A percentile compares a stretch with the other conserved stretches of the same genome.
Evolutionary conservation across 2,797 vertebrate species (phyloP).

Genomic region (Periophthalmus magnuspinnatus): DNA sequence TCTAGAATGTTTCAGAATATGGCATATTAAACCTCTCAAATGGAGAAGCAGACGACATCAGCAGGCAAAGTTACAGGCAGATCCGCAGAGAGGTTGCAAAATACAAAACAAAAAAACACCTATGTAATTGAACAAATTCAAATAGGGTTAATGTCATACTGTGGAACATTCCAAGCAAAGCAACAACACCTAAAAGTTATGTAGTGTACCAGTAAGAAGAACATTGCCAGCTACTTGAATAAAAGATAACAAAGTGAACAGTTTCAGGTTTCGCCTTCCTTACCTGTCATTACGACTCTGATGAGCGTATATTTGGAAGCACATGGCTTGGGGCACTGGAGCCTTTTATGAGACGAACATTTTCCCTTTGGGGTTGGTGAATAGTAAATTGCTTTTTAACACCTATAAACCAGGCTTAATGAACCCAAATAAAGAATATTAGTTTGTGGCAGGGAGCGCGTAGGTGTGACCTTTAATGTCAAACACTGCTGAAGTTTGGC

Average conservation of each 20-base stretch:
- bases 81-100: too few relatives aligned
- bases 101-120: too few relatives aligned
- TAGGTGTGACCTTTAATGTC: constrained; percentile 34
- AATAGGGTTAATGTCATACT: too few relatives aligned
- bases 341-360: background rate
- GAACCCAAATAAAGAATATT: constrained; percentile 9
- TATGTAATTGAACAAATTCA: too few relatives aligned
- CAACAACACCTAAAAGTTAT: too few relatives aligned
- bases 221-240: background rate
- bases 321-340: background rate
- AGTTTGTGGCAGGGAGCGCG: background rate
- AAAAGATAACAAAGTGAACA: background rate
- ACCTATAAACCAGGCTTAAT: constrained; percentile 8
- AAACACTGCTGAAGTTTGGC: constrained; percentile 48
- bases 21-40: too few relatives aligned
- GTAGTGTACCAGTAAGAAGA: background rate
- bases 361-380: background rate
- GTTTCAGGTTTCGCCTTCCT: background rate
- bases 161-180: too few relatives aligned
- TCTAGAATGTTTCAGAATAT: too few relatives aligned
- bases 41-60: too few relatives aligned
- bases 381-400: constrained; percentile 5
- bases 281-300: background rate
- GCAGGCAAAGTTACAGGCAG: too few relatives aligned
- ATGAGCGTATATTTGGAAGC: constrained; percentile 1